Percentiles rank a stretch among this genome's conserved stretches.
Conservation (phyloP, 2,888 invertebrate species). For the Notocelia uddmanniana region DNA sequence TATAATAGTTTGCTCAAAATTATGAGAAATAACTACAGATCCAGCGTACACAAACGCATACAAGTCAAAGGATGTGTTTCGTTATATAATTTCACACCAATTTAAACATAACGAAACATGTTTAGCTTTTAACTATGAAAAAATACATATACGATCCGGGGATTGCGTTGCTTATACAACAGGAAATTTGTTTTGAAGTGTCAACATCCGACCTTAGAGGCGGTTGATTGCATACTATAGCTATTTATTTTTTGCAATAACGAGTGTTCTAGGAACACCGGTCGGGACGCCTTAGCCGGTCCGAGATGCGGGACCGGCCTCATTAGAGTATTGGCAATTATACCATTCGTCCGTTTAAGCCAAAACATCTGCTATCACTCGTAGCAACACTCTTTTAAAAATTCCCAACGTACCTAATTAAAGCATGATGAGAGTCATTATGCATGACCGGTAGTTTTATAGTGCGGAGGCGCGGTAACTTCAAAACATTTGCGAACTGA, state of each 20-base stretch:
- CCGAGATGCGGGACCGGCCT: conserved; percentile 60
- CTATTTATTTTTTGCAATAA: conserved; percentile 64
- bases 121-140: conserved; percentile 19
- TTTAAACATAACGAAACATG: conserved; percentile 4
- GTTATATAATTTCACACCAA: conserved; percentile 5
- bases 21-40: conserved; percentile 38
- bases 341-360: conserved; percentile 50
- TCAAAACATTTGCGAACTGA: conserved; percentile 10
- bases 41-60: conserved; percentile 27
- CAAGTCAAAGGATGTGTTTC: conserved; percentile 16
- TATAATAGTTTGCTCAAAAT: conserved; percentile 36
- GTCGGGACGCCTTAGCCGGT: conserved; percentile 64
- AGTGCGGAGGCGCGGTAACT: conserved; percentile 17
- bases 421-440: conserved; percentile 21
- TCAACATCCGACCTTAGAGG: conserved; percentile 56
- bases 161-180: conserved; percentile 46
- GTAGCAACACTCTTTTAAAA: conserved; percentile 25
- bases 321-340: too few species aligned
- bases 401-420: conserved; percentile 25
- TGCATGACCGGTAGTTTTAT: conserved; percentile 10
- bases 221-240: conserved; percentile 57
- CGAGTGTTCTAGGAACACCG: conserved; percentile 73
- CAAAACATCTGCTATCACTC: conserved; percentile 56
- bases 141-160: conserved; percentile 31
- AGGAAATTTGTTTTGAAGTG: conserved; percentile 58